Percentiles rank a stretch among this genome's conserved stretches.
Evolutionary conservation across 2,888 invertebrate species (phyloP).

Genomic region (Erynnis tages): DNA sequence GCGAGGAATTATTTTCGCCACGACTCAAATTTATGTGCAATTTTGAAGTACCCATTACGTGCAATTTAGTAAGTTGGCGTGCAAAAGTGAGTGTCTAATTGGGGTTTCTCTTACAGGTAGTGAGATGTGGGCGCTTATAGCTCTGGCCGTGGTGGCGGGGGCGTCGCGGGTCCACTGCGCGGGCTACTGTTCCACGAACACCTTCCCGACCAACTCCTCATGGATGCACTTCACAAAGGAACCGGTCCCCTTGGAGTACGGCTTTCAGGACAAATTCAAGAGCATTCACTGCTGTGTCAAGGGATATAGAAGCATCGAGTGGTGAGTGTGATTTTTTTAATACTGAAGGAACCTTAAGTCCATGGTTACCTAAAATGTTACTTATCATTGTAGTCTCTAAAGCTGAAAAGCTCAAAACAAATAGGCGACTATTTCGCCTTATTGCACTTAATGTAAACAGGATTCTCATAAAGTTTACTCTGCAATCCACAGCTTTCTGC

Average conservation of each 20-base stretch:
- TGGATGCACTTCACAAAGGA: conserved; percentile 89
- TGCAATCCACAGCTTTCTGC: no score
- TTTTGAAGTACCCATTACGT: conserved; percentile 11
- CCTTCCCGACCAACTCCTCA: conserved; percentile 79
- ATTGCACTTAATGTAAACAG: no score
- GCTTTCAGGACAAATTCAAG: conserved; percentile 86
- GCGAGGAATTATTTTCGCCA: not conserved
- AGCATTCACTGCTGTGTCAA: conserved; percentile 89
- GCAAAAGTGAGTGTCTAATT: conserved; percentile 5
- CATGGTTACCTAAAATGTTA: no score
- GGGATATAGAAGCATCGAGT: conserved; percentile 89
- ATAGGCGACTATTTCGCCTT: no score
- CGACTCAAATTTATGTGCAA: conserved; percentile 11
- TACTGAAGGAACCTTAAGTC: no score
- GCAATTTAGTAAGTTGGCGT: conserved; percentile 16
- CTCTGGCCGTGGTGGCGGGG: conserved; percentile 48
- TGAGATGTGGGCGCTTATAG: conserved; percentile 53
- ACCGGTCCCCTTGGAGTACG: conserved; percentile 85
- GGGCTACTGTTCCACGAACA: conserved; percentile 83
- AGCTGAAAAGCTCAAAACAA: no score
- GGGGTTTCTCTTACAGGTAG: conserved; percentile 37
- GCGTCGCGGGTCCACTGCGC: conserved; percentile 48
- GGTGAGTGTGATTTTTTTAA: conserved; percentile 83
- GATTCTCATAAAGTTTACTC: no score
- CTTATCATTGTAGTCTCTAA: no score